Evolutionary conservation across 2,888 invertebrate species (phyloP), one percentile per base, ranked within the genome.

Genomic region (Dolomedes plantarius): DNA sequence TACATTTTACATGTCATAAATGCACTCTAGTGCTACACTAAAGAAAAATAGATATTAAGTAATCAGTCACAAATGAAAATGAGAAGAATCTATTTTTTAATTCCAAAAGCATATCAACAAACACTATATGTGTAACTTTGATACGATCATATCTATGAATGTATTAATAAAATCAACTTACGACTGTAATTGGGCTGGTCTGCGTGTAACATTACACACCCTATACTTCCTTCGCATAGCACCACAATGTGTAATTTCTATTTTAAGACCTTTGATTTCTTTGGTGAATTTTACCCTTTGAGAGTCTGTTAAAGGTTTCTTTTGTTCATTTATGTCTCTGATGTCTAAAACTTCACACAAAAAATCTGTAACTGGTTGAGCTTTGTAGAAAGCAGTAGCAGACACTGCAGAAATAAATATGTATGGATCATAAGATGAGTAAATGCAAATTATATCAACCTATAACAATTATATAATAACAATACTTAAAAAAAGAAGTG

Each of bases 101-200:
- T n/a, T n/a, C n/a, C n/a, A n/a, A n/a, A n/a, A n/a, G n/a, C n/a
- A n/a, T n/a, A n/a, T n/a, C n/a, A n/a, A n/a, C n/a, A n/a, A n/a
- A n/a, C n/a, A n/a, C n/a, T n/a, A n/a, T n/a, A n/a, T n/a, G n/a
- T n/a, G n/a, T n/a, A n/a, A n/a, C n/a, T n/a, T n/a, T n/a, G n/a
- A n/a, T n/a, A n/a, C n/a, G n/a, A n/a, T n/a, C n/a, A n/a, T n/a
- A n/a, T n/a, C n/a, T n/a, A n/a, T n/a, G n/a, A n/a, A n/a, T n/a
- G n/a, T n/a, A n/a, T n/a, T n/a, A n/a, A n/a, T n/a, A n/a, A 36
- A 16, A 16, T 19, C 46, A 36, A 94, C 95, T 95, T 93, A 98
- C 96, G 98, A 98, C 93, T 99, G 99, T 95, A 99, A 98, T 93
- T 99, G 99, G 87, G 99, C 99, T 83, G 99, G 99, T 91, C 99